These are phyloP conservation scores for Cichladusa arquata DNA, from an alignment of 2,113 vertebrate genomes.

Conservation along the genomic window DNA sequence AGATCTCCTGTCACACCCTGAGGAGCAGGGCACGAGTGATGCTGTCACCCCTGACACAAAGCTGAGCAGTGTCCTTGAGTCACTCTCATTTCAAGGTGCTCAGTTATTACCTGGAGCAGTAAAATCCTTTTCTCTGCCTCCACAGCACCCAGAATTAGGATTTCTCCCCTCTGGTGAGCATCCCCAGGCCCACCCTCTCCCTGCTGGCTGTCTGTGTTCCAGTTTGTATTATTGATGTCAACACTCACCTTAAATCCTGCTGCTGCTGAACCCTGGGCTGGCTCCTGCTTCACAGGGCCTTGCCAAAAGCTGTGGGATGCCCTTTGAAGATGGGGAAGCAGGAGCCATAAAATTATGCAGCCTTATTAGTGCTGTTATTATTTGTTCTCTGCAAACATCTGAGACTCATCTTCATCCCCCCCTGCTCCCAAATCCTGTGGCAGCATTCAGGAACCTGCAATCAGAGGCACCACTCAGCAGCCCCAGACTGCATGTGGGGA, in stretches of 20 bases:
- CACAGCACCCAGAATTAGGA: not conserved
- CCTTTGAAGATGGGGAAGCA: slow-evolving; percentile 30
- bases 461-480: not conserved
- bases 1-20: not conserved
- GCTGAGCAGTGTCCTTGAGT: not conserved
- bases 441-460: not conserved
- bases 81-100: not conserved
- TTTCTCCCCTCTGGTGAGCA: not conserved
- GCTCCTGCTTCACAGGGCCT: not conserved
- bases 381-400: slow-evolving; percentile 12
- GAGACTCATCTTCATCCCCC: not conserved
- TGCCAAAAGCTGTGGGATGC: slow-evolving; percentile 60
- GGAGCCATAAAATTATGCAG: slow-evolving; percentile 21
- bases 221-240: not conserved
- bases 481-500: not conserved
- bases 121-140: not conserved
- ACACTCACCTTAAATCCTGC: not conserved
- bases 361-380: not conserved
- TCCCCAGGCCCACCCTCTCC: not conserved
- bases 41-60: rapidly evolving
- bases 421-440: rapidly evolving
- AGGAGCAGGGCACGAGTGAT: not conserved
- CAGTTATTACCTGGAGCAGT: not conserved
- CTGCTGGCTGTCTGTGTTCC: not conserved
- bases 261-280: slow-evolving; percentile 8